Percentiles rank a stretch among this genome's conserved stretches.
These are phyloP conservation scores for Paedocypris micromegethes DNA, from an alignment of 2,797 vertebrate species.

Conservation along the genomic window DNA sequence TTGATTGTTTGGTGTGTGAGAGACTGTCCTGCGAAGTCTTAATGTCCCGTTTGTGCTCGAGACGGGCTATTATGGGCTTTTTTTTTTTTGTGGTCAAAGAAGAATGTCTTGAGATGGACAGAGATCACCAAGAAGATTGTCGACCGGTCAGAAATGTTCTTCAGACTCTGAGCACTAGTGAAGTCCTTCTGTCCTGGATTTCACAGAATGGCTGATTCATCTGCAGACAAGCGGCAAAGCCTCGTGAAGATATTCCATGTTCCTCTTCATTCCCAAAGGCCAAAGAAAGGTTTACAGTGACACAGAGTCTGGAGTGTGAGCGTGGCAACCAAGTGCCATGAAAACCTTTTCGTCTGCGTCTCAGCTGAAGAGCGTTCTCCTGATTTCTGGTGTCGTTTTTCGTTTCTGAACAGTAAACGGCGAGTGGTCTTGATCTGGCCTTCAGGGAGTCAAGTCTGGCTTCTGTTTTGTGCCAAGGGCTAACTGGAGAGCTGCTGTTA, in stretches of 20 bases:
- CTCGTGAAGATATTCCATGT: background rate
- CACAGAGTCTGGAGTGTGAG: conserved; percentile 12
- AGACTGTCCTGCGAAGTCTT: conserved; percentile 29
- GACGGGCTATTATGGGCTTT: background rate
- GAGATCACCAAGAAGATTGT: conserved; percentile 29
- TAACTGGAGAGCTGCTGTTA: conserved; percentile 38
- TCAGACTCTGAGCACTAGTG: background rate
- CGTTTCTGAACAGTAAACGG: conserved; percentile 11
- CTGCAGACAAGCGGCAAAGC: background rate
- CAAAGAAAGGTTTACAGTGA: conserved; percentile 29
- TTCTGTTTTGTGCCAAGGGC: conserved; percentile 48
- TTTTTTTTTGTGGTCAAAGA: conserved; percentile 41
- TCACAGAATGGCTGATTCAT: background rate
- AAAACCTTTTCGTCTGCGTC: conserved; percentile 22
- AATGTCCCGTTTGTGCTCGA: no score
- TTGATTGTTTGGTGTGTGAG: conserved; percentile 51
- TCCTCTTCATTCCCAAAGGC: conserved; percentile 13
- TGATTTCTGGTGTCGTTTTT: conserved; percentile 1
- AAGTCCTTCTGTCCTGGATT: background rate
- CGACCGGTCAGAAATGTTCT: conserved; percentile 9
- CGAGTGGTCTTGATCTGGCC: conserved; percentile 31
- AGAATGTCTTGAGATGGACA: conserved; percentile 54
- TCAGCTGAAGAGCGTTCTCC: conserved; percentile 13
- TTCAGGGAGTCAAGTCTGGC: conserved; percentile 37
- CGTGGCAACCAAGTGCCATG: conserved; percentile 33